A percentile compares a stretch with the other conserved stretches of the same genome.
Evolutionary conservation across 2,888 invertebrate genomes (phyloP).

Genomic region (Pantelozetes paolii): DNA sequence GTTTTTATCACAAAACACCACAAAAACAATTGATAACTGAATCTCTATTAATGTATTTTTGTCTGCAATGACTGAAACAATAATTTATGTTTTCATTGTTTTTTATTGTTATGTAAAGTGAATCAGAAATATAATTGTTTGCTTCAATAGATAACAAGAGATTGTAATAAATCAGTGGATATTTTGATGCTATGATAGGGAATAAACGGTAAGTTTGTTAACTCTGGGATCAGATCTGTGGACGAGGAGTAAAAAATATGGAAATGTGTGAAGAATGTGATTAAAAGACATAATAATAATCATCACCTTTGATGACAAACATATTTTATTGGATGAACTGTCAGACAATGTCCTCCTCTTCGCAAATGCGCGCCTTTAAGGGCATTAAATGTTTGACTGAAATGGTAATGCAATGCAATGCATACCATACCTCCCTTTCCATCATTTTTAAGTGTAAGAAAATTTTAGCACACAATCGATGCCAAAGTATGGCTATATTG

Average conservation of each 20-base stretch:
- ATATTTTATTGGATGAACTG: slow-evolving; percentile 25
- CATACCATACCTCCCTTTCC: slow-evolving; percentile 7
- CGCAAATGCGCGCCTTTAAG: background rate
- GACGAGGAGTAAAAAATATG: too few relatives aligned
- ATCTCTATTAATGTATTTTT: background rate
- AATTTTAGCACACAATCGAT: slow-evolving; percentile 11
- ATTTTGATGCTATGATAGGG: background rate
- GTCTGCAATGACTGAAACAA: background rate
- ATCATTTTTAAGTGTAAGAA: background rate
- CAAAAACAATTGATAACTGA: background rate
- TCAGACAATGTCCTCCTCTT: slow-evolving; percentile 20
- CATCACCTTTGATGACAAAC: background rate
- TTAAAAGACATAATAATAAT: slow-evolving; percentile 3
- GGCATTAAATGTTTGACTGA: background rate
- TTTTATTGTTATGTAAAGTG: too few relatives aligned
- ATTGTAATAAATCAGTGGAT: too few relatives aligned
- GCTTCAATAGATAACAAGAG: too few relatives aligned
- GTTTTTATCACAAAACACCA: background rate
- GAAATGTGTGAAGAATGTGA: background rate
- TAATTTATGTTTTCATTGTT: background rate
- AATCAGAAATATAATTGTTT: too few relatives aligned
- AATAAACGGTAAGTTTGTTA: background rate
- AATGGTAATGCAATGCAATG: background rate
- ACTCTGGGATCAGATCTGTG: background rate
- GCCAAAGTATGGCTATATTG: slow-evolving; percentile 9